phyloP scores from a whole-genome alignment of 2,113 vertebrate species.

The Isurus oxyrinchus region DNA sequence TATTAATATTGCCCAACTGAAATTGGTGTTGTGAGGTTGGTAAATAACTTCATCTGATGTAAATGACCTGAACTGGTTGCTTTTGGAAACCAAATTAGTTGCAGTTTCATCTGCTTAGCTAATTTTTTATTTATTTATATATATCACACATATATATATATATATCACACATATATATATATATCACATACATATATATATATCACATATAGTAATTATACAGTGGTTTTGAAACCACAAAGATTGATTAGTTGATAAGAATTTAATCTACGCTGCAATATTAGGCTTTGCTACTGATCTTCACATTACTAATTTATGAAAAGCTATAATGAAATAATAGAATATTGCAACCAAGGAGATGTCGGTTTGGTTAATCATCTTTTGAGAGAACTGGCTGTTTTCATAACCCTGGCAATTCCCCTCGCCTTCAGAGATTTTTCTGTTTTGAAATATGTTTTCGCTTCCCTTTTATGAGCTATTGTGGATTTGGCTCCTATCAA shows the following conservation, averaged over 20 bases:
- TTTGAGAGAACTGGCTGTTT: background rate
- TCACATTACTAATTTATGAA: slow-evolving; percentile 14
- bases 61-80: background rate
- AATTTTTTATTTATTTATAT: no score
- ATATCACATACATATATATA: no score
- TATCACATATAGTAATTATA: background rate
- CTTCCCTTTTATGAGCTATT: background rate
- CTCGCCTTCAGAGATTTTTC: background rate
- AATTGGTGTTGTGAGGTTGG: background rate
- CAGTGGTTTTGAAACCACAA: background rate
- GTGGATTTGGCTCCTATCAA: background rate
- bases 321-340: background rate
- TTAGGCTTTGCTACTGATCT: background rate
- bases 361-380: background rate
- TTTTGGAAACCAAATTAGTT: background rate
- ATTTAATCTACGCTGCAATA: background rate
- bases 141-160: no score
- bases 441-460: background rate
- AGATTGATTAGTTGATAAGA: background rate
- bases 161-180: no score
- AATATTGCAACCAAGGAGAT: background rate
- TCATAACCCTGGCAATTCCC: background rate
- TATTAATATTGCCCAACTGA: background rate
- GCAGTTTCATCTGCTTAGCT: background rate
- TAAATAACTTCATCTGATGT: background rate